A percentile compares a stretch with the other conserved stretches of the same genome.
phyloP scores from a whole-genome alignment of 2,888 invertebrate genomes.

The Empis stercorea region DNA sequence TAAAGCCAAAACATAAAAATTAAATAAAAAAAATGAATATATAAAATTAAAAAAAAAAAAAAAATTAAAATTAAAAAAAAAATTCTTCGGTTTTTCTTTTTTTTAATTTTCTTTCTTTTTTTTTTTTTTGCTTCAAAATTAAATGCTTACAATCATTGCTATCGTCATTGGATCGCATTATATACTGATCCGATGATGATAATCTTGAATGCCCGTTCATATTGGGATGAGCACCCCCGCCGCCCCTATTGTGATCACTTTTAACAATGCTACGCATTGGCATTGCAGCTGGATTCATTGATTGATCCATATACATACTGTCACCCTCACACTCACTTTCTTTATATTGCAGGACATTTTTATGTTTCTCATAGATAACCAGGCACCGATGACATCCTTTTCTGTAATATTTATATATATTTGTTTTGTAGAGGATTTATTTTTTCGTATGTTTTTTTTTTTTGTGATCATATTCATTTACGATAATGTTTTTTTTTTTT shows the following conservation, averaged over 20 bases:
- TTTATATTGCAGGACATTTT: constrained; percentile 91
- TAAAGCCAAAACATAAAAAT: background rate
- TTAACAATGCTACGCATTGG: constrained; percentile 39
- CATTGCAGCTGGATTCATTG: constrained; percentile 37
- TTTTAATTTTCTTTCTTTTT: background rate
- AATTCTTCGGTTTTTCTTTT: too few relatives aligned
- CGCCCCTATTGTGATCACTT: constrained; percentile 31
- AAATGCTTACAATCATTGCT: constrained; percentile 40
- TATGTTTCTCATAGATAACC: constrained; percentile 89
- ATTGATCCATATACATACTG: constrained; percentile 40
- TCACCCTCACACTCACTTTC: constrained; percentile 74
- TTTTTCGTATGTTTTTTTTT: constrained; percentile 8
- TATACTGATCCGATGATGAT: constrained; percentile 40
- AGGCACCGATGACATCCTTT: constrained; percentile 88
- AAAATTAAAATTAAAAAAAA: constrained; percentile 7
- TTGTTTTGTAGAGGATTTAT: background rate
- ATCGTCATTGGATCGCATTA: constrained; percentile 40
- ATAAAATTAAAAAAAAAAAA: constrained; percentile 9
- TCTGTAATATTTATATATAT: constrained; percentile 43
- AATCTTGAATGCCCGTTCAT: constrained; percentile 39
- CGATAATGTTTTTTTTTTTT: constrained; percentile 1
- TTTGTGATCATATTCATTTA: background rate
- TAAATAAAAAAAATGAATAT: background rate
- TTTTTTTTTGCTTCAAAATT: constrained; percentile 10
- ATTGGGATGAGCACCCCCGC: constrained; percentile 41